These are phyloP conservation scores for Drosophila vallismaia DNA, from an alignment of 2,888 invertebrate species.

Conservation along the genomic window DNA sequence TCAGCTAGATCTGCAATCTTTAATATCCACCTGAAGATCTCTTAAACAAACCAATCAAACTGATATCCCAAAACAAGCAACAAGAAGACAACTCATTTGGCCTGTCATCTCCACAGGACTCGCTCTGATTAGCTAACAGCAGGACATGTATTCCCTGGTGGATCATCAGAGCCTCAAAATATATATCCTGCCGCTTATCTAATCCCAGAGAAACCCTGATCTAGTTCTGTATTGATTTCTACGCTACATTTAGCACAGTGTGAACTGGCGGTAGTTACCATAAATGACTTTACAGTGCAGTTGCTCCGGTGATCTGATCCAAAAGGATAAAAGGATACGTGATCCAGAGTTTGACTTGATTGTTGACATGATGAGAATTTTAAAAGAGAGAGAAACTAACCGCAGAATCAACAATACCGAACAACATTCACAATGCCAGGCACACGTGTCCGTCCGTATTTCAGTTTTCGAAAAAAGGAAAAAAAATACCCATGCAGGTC, in stretches of 20 bases:
- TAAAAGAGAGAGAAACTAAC: slow-evolving; percentile 57
- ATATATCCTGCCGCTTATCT: neutral
- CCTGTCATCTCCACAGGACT: slow-evolving; percentile 26
- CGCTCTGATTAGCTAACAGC: slow-evolving; percentile 36
- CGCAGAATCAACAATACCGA: slow-evolving; percentile 60
- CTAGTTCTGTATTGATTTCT: slow-evolving; percentile 41
- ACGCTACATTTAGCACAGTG: slow-evolving; percentile 73
- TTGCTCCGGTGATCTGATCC: no score
- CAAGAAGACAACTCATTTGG: slow-evolving; percentile 21
- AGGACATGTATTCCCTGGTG: slow-evolving; percentile 7
- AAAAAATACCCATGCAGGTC: slow-evolving; percentile 10
- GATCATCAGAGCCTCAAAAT: neutral
- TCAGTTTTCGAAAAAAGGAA: no score
- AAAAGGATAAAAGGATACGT: slow-evolving; percentile 8
- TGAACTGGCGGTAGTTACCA: slow-evolving; percentile 63
- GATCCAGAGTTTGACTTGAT: slow-evolving; percentile 61
- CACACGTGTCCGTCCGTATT: slow-evolving; percentile 62
- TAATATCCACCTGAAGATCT: slow-evolving; percentile 2
- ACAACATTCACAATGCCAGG: neutral
- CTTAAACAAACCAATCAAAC: slow-evolving; percentile 4
- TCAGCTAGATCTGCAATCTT: neutral
- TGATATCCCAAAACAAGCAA: neutral
- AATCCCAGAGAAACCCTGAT: slow-evolving; percentile 30
- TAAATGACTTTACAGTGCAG: slow-evolving; percentile 62
- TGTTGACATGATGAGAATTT: slow-evolving; percentile 67